These are phyloP conservation scores for Netelia inedita DNA, from an alignment of 2,888 invertebrate genomes.

Conservation along the genomic window DNA sequence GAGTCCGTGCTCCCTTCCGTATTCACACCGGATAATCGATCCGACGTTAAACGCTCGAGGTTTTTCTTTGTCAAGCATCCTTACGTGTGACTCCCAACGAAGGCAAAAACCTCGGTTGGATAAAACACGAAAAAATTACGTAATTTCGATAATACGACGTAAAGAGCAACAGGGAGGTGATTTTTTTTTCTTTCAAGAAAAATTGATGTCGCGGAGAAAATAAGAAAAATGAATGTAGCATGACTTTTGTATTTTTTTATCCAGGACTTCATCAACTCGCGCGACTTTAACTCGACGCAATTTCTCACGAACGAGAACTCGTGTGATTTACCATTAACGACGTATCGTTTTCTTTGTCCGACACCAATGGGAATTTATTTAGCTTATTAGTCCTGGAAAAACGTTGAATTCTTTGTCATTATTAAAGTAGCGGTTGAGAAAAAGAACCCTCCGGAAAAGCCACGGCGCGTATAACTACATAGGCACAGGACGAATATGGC, in stretches of 20 bases:
- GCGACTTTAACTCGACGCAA: neutral
- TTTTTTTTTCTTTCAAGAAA: neutral
- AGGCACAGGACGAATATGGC: conserved; percentile 42
- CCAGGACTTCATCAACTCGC: neutral
- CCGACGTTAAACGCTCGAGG: conserved; percentile 23
- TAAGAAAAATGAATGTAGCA: conserved; percentile 3
- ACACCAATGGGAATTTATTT: neutral
- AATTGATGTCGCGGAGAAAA: neutral
- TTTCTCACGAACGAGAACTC: neutral
- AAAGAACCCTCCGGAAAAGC: conserved; percentile 47
- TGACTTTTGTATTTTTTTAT: neutral
- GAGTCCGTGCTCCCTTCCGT: conserved; percentile 64
- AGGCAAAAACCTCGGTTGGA: neutral
- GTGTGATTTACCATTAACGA: conserved; percentile 1
- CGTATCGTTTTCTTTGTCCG: neutral
- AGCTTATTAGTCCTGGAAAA: neutral
- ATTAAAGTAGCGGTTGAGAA: neutral
- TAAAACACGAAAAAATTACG: neutral
- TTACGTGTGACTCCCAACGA: neutral
- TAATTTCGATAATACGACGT: neutral
- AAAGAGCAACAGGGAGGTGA: too few relatives aligned
- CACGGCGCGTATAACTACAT: neutral
- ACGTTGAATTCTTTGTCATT: neutral
- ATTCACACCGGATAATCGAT: conserved; percentile 71
- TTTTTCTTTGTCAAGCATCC: conserved; percentile 39